Evolutionary conservation across 2,888 invertebrate species (phyloP).

Genomic region (Ichneumoninae sp.): DNA sequence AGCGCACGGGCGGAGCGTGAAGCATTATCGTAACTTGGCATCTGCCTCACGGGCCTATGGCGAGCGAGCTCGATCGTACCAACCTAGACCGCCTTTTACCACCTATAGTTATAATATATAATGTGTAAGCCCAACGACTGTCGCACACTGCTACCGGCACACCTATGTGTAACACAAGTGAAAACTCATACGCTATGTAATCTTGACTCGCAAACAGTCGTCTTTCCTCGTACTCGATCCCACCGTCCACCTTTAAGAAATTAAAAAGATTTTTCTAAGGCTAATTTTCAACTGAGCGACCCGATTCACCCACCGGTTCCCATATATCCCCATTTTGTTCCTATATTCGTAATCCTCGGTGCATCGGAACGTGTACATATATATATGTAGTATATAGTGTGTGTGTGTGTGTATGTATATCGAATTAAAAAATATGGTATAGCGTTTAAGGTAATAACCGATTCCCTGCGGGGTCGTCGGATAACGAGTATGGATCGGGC

Average conservation of each 20-base stretch:
- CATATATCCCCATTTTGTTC: slow-evolving; percentile 13
- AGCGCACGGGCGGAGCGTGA: slow-evolving; percentile 66
- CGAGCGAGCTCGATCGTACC: slow-evolving; percentile 55
- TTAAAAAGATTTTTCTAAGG: background rate
- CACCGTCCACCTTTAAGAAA: background rate
- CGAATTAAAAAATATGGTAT: background rate
- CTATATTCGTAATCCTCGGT: background rate
- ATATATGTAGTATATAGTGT: no score
- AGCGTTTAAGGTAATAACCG: slow-evolving; percentile 45
- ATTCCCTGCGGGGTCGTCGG: slow-evolving; percentile 27
- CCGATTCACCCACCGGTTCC: background rate
- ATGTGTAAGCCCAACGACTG: slow-evolving; percentile 30
- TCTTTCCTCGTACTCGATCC: slow-evolving; percentile 11
- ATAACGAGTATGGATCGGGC: slow-evolving; percentile 40
- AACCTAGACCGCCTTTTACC: slow-evolving; percentile 15
- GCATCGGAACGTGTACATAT: background rate
- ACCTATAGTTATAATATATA: slow-evolving; percentile 39
- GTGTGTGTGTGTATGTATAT: background rate
- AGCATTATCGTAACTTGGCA: slow-evolving; percentile 64
- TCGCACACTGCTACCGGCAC: background rate
- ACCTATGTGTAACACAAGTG: slow-evolving; percentile 3
- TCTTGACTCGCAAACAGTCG: slow-evolving; percentile 36
- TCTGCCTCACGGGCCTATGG: slow-evolving; percentile 65
- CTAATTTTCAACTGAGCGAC: no score
- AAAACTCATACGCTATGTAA: background rate